Percentiles rank a stretch among this genome's conserved stretches.
phyloP scores from a whole-genome alignment of 2,888 invertebrate species.

The Nebria brevicollis region DNA sequence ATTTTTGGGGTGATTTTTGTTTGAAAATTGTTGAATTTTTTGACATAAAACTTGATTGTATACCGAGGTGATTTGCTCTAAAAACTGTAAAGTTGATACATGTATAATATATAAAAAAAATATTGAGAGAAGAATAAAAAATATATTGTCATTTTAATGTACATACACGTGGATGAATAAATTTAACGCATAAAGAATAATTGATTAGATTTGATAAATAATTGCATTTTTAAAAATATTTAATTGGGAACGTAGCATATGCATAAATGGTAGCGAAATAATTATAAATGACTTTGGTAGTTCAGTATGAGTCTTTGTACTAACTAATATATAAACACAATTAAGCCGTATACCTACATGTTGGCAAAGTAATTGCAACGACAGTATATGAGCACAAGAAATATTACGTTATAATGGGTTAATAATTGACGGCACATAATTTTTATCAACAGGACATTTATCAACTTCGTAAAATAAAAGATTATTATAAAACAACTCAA shows the following conservation, averaged over 20 bases:
- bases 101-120: background rate
- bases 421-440: slow-evolving; percentile 34
- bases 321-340: background rate
- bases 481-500: slow-evolving; percentile 14
- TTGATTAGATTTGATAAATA: too few relatives aligned
- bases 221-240: too few relatives aligned
- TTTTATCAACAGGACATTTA: slow-evolving; percentile 44
- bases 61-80: background rate
- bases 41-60: background rate
- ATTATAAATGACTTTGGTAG: background rate
- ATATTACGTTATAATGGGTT: slow-evolving; percentile 43
- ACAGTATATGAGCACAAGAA: slow-evolving; percentile 28
- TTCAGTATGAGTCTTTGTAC: background rate
- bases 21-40: background rate
- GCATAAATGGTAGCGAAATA: background rate
- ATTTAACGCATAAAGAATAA: too few relatives aligned
- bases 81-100: background rate
- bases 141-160: background rate
- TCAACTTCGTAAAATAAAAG: slow-evolving; percentile 29
- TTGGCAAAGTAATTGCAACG: slow-evolving; percentile 27
- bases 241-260: too few relatives aligned
- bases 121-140: background rate
- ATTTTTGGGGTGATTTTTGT: background rate
- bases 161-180: too few relatives aligned
- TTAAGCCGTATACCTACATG: background rate